phyloP scores from a whole-genome alignment of 2,113 vertebrate genomes.

The Bos taurus region DNA sequence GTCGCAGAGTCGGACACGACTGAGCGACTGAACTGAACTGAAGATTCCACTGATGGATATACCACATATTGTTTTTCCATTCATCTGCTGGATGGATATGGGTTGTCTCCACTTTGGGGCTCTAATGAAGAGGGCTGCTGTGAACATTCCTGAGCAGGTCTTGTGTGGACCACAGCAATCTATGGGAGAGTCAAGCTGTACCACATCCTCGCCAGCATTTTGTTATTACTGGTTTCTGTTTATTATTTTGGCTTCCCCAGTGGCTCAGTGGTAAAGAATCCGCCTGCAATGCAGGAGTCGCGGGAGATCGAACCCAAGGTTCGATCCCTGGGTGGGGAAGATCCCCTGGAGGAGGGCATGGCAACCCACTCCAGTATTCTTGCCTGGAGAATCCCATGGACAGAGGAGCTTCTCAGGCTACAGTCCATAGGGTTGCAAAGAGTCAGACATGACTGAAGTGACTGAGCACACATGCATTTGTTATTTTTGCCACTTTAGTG shows the following conservation, averaged over 20 bases:
- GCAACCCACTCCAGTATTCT: background rate
- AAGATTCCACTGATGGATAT: background rate
- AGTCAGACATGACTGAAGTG: background rate
- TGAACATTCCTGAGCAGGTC: background rate
- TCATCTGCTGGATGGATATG: accelerated
- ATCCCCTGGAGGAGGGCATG: background rate
- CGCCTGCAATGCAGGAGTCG: background rate
- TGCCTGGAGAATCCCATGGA: background rate
- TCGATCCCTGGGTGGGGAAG: background rate
- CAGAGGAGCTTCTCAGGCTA: background rate
- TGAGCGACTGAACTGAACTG: background rate
- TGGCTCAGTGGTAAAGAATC: background rate
- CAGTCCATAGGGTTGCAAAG: background rate
- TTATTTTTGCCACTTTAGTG: background rate
- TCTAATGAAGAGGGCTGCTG: background rate
- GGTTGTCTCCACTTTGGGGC: background rate
- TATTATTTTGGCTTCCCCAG: background rate
- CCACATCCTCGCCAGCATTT: background rate
- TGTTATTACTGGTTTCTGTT: background rate
- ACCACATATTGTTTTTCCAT: accelerated
- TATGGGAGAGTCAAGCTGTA: accelerated
- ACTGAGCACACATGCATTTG: background rate
- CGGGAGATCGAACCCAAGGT: background rate
- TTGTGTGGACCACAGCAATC: background rate
- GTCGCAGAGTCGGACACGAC: background rate